Percentiles rank a stretch among this genome's conserved stretches.
Evolutionary conservation across 2,888 invertebrate species (phyloP).

Genomic region (Sminthurides aquaticus): DNA sequence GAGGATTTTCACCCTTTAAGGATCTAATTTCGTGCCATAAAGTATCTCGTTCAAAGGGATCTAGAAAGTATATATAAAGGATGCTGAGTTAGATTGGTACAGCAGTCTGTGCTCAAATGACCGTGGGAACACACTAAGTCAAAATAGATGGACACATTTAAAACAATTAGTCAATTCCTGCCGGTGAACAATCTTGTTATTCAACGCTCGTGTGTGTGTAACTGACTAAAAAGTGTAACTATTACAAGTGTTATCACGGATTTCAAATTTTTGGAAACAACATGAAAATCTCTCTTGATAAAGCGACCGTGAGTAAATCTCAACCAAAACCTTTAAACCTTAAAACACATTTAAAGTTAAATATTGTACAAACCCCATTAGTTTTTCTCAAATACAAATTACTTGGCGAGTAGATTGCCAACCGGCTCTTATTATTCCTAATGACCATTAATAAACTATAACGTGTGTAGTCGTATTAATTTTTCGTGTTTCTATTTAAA

Average conservation of each 20-base stretch:
- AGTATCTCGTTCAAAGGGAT: background rate
- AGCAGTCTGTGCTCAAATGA: background rate
- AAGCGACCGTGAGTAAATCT: conserved; percentile 8
- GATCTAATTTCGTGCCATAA: background rate
- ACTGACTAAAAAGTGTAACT: background rate
- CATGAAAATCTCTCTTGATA: conserved; percentile 8
- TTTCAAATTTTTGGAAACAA: no score
- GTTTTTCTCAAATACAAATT: background rate
- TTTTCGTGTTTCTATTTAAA: no score
- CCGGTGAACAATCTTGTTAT: no score
- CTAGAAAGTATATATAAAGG: background rate
- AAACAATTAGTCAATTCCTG: no score
- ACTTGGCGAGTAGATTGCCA: background rate
- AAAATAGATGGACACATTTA: no score
- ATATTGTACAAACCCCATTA: background rate
- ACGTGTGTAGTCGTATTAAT: no score
- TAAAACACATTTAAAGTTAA: background rate
- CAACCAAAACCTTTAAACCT: background rate
- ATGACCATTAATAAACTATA: no score
- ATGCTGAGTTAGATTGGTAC: background rate
- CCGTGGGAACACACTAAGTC: background rate
- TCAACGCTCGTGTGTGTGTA: no score
- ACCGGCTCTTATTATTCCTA: no score
- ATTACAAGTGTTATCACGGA: background rate
- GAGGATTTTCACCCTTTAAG: background rate